Evolutionary conservation across 2,888 invertebrate genomes (phyloP).

Genomic region (Drosophila dives): DNA sequence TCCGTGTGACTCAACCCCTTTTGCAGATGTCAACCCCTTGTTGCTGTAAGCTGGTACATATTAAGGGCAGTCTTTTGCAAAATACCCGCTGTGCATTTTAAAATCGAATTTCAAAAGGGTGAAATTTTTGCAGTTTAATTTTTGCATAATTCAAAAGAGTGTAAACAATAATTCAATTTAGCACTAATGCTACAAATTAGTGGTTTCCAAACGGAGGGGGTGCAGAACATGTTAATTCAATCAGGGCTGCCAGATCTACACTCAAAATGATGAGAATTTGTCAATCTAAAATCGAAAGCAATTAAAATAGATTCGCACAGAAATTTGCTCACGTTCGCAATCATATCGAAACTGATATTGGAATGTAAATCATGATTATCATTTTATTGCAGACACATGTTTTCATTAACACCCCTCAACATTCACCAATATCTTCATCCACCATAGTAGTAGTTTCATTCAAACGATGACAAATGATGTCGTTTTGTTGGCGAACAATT

Average conservation of each 20-base stretch:
- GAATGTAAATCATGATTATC: constrained; percentile 84
- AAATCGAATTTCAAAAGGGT: constrained; percentile 53
- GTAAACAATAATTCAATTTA: constrained; percentile 83
- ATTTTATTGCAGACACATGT: constrained; percentile 83
- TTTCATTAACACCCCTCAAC: constrained; percentile 58
- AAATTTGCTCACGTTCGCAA: constrained; percentile 57
- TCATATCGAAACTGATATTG: constrained; percentile 41
- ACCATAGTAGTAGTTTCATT: constrained; percentile 8
- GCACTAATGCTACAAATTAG: constrained; percentile 82
- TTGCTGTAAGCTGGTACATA: constrained; percentile 32
- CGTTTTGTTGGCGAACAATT: constrained; percentile 45
- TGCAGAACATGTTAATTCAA: constrained; percentile 39
- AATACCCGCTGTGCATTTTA: constrained; percentile 29
- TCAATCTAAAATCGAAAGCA: constrained; percentile 23
- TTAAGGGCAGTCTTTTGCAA: constrained; percentile 32
- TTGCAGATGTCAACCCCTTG: constrained; percentile 3
- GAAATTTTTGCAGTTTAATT: neutral
- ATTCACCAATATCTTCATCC: constrained; percentile 11
- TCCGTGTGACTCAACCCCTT: constrained; percentile 19
- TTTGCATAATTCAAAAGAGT: constrained; percentile 53
- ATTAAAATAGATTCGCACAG: constrained; percentile 44
- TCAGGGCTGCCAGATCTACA: constrained; percentile 14
- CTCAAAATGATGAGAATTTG: neutral
- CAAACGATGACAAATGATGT: constrained; percentile 71
- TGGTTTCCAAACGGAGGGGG: constrained; percentile 66